Evolutionary conservation across 1,140 invertebrate genomes (phyloP), one percentile per base, ranked within the genome.

Genomic region (Cardiocondyla obscurior): DNA sequence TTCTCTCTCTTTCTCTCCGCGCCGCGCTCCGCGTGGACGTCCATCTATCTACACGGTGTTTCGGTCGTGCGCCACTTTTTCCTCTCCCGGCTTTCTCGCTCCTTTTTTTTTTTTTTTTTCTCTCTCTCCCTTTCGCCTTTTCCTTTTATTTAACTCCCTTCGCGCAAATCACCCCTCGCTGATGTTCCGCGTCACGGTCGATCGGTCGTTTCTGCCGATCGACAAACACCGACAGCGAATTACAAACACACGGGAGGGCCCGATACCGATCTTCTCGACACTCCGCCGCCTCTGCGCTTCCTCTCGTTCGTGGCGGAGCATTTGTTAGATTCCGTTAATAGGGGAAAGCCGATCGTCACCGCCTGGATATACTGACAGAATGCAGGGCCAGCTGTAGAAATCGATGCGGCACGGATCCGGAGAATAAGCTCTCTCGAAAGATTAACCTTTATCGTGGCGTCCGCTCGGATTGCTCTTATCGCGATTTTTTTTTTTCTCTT

Each of bases 21-120:
- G 55, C 83, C 65, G 65, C 53, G 57, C 88, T 83, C 83, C 88
- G 82, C 81, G 86, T 72, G 72, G 65, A 88, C 90, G 85, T 85
- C 81, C 89, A 88, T 84, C 67, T 87, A 73, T 33, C 69, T 82
- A 84, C 70, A 84, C 82, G 76, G 19, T 81, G 69, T 87, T 84
- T 87, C 85, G 60, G 69, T 51, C 74, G 62, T 84, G 44, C 55
- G 74, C 82, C 74, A 86, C 67, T 87, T 76, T 87, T 86, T 86
- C 73, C 83, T 86, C 85, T 30, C 49, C 57, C 5, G 28, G n/a
- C 44, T 79, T 81, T 86, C 65, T 76, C 62, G 55, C 67, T 53
- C 44, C 53, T 84, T 81, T 81, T 62, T 19, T 16, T 51, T 58
- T 84, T 81, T 81, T 62, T 19, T 16, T 30, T n/a, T 6, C 53